Evolutionary conservation across 2,113 vertebrate genomes (phyloP).

Genomic region (Tetrao urogallus): DNA sequence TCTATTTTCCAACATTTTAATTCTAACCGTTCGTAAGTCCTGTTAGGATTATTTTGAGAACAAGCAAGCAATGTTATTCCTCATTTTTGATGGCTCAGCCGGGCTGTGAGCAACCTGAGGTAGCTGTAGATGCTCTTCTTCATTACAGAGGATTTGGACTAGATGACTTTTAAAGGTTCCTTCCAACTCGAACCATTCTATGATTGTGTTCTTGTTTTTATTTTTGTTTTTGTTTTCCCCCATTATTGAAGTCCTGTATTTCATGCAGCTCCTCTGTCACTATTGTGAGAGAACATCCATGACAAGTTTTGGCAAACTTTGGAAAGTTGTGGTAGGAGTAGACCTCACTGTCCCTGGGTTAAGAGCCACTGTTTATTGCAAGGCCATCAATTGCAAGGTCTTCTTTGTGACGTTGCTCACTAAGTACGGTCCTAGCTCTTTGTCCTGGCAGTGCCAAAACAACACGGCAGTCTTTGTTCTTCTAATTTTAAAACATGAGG

Average conservation of each 20-base stretch:
- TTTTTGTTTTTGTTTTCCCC: neutral
- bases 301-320: neutral
- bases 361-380: rapidly evolving
- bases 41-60: neutral
- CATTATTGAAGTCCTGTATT: neutral
- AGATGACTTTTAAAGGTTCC: no score
- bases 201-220: neutral
- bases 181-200: no score
- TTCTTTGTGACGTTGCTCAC: neutral
- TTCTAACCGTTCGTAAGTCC: neutral
- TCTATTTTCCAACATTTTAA: neutral
- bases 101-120: no score
- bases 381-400: neutral
- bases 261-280: neutral
- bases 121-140: neutral
- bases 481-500: rapidly evolving
- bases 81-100: no score
- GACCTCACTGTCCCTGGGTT: neutral
- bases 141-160: neutral
- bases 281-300: neutral
- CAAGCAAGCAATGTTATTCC: neutral
- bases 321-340: neutral
- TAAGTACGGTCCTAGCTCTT: neutral
- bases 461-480: neutral
- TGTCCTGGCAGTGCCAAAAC: neutral